Conservation (phyloP, 2,797 vertebrate species). For the Tauraco hartlaubi region DNA sequence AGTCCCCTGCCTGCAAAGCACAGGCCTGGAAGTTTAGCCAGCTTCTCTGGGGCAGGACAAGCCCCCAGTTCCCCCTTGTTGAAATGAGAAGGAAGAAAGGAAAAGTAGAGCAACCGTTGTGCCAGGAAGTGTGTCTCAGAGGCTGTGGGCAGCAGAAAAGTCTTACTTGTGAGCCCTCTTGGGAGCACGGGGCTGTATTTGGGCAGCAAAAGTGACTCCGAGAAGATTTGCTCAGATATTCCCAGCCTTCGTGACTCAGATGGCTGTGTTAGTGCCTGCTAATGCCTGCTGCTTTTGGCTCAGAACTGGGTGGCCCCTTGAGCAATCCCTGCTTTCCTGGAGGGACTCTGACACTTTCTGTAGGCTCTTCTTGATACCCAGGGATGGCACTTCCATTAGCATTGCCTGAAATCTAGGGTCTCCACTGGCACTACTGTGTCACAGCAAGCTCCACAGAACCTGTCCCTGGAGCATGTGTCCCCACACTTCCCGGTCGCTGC, state of each 20-base stretch:
- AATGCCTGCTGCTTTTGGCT: background rate
- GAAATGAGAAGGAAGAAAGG: background rate
- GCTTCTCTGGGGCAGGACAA: background rate
- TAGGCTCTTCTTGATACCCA: background rate
- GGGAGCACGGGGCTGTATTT: background rate
- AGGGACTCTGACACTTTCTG: background rate
- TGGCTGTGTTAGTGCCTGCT: accelerated
- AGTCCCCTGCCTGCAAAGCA: background rate
- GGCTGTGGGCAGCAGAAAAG: background rate
- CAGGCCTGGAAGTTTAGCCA: background rate
- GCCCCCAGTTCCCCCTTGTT: accelerated
- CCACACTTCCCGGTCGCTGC: background rate
- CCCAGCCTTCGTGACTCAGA: background rate
- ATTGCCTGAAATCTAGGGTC: background rate
- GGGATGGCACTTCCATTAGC: background rate
- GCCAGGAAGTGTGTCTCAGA: background rate
- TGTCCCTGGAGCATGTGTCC: background rate
- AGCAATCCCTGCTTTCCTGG: background rate
- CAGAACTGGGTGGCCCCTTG: background rate
- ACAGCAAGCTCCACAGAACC: background rate
- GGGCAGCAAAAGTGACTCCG: background rate
- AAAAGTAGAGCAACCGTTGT: background rate
- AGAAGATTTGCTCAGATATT: background rate
- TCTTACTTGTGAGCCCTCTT: background rate
- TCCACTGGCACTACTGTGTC: background rate